Percentiles rank a stretch among this genome's conserved stretches.
These are phyloP conservation scores for Carassius gibelio DNA, from an alignment of 2,113 vertebrate genomes.

Conservation along the genomic window DNA sequence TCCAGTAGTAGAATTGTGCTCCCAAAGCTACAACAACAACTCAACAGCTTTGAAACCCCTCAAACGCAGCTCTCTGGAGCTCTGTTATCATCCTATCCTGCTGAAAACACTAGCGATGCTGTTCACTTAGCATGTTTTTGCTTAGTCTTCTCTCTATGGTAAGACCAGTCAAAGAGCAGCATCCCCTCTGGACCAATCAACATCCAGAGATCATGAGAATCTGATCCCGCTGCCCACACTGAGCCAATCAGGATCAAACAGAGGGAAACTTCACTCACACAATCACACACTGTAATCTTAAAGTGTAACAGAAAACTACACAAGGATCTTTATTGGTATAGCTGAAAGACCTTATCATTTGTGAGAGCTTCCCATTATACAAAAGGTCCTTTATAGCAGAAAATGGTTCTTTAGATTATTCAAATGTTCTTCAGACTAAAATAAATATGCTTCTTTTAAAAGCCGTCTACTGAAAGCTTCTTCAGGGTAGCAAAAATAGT, in stretches of 20 bases:
- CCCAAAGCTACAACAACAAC: background rate
- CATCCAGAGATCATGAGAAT: background rate
- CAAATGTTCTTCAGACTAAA: too few relatives aligned
- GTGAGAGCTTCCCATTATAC: too few relatives aligned
- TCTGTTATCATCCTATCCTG: background rate
- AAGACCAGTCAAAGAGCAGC: background rate
- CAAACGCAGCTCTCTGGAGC: background rate
- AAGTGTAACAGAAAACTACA: too few relatives aligned
- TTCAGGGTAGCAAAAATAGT: too few relatives aligned
- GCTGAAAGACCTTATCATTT: too few relatives aligned
- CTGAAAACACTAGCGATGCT: background rate
- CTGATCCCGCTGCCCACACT: background rate
- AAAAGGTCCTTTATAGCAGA: too few relatives aligned
- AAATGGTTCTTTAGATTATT: too few relatives aligned
- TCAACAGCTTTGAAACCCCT: background rate
- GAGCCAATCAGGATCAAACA: too few relatives aligned
- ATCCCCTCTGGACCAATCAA: background rate
- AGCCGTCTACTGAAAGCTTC: too few relatives aligned
- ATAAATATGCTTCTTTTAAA: too few relatives aligned
- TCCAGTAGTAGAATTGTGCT: background rate
- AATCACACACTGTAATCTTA: too few relatives aligned
- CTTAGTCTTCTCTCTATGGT: background rate
- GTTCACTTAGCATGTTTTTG: background rate
- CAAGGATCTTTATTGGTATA: too few relatives aligned
- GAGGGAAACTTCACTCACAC: background rate